Evolutionary conservation across 2,888 invertebrate species (phyloP).

Genomic region (Chrysolina oricalcia): DNA sequence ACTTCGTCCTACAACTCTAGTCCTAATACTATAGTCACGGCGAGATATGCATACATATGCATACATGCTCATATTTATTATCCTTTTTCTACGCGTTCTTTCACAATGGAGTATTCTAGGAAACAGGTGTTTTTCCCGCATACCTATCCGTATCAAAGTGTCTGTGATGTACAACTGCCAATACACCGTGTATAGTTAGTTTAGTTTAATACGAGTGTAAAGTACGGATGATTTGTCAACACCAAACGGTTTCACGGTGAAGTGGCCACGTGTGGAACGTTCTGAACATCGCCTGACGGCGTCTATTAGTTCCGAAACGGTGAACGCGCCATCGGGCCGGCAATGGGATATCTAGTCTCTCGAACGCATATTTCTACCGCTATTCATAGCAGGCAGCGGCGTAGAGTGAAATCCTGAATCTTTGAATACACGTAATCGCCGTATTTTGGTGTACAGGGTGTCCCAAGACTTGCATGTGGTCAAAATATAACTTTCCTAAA

Average conservation of each 20-base stretch:
- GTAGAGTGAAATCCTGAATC: background rate
- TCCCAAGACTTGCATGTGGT: too few relatives aligned
- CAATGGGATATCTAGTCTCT: constrained; percentile 45
- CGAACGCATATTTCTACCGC: constrained; percentile 30
- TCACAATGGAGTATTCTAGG: too few relatives aligned
- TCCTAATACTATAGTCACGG: too few relatives aligned
- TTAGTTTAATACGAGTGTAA: constrained; percentile 66
- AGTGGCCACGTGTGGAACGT: constrained; percentile 66
- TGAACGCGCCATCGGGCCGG: constrained; percentile 56
- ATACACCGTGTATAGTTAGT: constrained; percentile 49
- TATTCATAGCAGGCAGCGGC: background rate
- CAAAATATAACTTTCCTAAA: too few relatives aligned
- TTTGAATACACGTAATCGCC: too few relatives aligned
- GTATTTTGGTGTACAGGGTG: too few relatives aligned
- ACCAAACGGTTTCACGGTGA: constrained; percentile 71
- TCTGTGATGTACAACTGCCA: constrained; percentile 22
- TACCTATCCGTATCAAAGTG: background rate
- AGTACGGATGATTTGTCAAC: constrained; percentile 71
- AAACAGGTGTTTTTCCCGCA: constrained; percentile 26
- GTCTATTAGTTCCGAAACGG: constrained; percentile 63
- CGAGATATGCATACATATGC: too few relatives aligned
- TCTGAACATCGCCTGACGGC: constrained; percentile 55
- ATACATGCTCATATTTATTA: too few relatives aligned
- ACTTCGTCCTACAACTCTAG: too few relatives aligned
- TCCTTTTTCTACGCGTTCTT: background rate